A percentile compares a stretch with the other conserved stretches of the same genome.
Evolutionary conservation across 2,113 vertebrate genomes (phyloP).

Genomic region (Prunella fulvescens): DNA sequence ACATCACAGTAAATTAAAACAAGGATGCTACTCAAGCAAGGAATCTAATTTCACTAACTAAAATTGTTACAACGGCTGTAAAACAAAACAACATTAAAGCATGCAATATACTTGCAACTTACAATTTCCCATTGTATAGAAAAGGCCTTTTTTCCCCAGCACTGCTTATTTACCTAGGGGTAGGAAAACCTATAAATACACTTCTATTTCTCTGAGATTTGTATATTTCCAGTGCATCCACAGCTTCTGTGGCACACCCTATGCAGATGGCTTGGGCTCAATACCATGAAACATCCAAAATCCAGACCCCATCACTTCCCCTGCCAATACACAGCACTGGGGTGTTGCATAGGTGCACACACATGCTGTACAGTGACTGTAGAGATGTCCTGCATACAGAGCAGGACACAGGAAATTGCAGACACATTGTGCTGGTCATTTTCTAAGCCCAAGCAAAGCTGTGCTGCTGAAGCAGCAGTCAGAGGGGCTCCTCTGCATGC

Average conservation of each 20-base stretch:
- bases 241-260: neutral
- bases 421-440: rapidly evolving
- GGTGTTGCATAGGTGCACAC: rapidly evolving
- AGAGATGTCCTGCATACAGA: neutral
- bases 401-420: neutral
- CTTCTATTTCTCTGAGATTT: neutral
- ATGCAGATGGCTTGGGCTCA: neutral
- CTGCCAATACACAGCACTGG: rapidly evolving
- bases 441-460: neutral
- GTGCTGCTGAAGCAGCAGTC: neutral
- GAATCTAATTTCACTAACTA: neutral
- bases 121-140: rapidly evolving
- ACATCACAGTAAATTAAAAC: neutral
- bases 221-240: neutral
- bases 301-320: neutral
- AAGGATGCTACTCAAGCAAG: conserved; percentile 9
- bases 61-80: neutral
- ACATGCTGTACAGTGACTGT: rapidly evolving
- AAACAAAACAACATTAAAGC: neutral
- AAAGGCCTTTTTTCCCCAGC: neutral
- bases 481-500: neutral
- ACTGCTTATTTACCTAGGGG: neutral
- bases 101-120: neutral
- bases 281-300: neutral
- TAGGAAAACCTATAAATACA: neutral